These are phyloP conservation scores for Mormyrus lacerda DNA, from an alignment of 2,113 vertebrate genomes.

Conservation along the genomic window DNA sequence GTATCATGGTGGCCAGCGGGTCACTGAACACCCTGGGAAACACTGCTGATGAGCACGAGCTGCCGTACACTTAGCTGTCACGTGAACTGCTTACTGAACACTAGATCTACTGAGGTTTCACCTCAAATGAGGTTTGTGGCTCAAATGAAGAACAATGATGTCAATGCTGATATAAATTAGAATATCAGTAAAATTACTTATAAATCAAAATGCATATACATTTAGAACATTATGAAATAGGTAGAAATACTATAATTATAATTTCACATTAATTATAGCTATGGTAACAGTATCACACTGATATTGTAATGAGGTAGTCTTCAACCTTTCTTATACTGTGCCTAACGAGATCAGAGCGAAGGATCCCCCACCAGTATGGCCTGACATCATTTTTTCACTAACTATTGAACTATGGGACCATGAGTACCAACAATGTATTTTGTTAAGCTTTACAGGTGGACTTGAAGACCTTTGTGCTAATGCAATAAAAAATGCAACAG, in stretches of 20 bases:
- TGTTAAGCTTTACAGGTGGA: neutral
- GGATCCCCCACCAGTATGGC: neutral
- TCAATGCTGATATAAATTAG: neutral
- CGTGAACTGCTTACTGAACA: neutral
- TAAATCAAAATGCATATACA: neutral
- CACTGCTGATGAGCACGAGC: neutral
- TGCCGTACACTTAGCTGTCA: neutral
- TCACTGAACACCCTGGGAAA: neutral
- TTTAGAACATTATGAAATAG: neutral
- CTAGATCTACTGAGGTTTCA: neutral
- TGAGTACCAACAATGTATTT: neutral
- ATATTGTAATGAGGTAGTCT: neutral
- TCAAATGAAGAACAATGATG: neutral
- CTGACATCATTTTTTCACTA: neutral
- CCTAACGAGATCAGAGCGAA: neutral
- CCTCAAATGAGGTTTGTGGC: neutral
- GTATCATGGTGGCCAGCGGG: neutral
- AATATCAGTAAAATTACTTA: neutral
- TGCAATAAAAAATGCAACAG: neutral
- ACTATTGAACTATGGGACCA: neutral
- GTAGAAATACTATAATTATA: neutral
- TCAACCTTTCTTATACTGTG: neutral
- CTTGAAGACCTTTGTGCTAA: neutral
- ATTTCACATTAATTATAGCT: neutral
- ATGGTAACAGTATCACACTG: neutral